Base-by-base conservation (phyloP, 2,888 invertebrate genomes). In the Axea sp. region DNA sequence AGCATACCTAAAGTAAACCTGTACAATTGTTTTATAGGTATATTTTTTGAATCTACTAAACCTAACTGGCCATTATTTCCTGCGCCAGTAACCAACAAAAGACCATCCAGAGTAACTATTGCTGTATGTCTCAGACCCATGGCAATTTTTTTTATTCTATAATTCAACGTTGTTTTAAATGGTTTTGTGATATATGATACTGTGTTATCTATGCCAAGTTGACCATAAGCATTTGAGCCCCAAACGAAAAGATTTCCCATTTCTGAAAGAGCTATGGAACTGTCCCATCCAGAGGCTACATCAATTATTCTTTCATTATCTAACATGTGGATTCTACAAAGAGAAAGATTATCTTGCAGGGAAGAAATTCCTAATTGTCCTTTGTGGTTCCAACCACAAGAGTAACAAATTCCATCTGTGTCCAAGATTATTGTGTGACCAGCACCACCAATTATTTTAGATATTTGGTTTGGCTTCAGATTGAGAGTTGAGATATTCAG, bases 241-340 rank as follows among this genome's bases (percentile, higher is more conserved):
- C 96, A 96, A 1, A 93, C 92, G 88, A 92, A 93, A 1, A 96
- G 86, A 55, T 91, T 90, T 41, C 92, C 91, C 74, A 91, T 90
- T 81, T 91, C 90, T 14, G 93, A 92, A 11, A 95, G 89, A 31
- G 93, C 95, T 77, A 93, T 92, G 59, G 94, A 94, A 76, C 92
- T 92, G 82, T 95, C 94, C 95, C 95, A 95, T n/a, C 95, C 95
- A 78, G 94, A 93, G 24, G 91, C 91, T 64, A 95, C 89, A 76
- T 91, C 90, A 51, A 89, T 89, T 73, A 94, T 90, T 64, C 83
- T 83, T 79, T n/a, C n/a, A n/a, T n/a, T n/a, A n/a, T 89, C 83
- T 68, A 12, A 26, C 11, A 51, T 19, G 1, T 6, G 9, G 2
- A 68, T 31, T 47, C 47, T 19, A 1, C 1, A 0, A 1, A 43